phyloP scores from a whole-genome alignment of 2,888 invertebrate genomes.

The Cyclophora punctaria region DNA sequence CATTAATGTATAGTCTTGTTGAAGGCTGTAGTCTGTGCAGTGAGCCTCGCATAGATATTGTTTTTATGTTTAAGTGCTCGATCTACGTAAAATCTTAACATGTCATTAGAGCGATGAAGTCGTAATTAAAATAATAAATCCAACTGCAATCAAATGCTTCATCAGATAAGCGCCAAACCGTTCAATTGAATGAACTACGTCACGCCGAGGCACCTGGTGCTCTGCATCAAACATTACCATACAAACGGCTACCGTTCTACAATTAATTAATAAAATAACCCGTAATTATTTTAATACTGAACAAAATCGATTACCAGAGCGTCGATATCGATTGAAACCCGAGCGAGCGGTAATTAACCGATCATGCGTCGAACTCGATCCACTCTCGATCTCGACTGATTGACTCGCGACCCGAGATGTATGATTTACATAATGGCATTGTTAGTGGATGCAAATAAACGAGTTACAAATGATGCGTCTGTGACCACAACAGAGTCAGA shows the following conservation, averaged over 20 bases:
- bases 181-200: no score
- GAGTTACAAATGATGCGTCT: constrained; percentile 22
- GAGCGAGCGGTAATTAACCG: constrained; percentile 37
- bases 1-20: no score
- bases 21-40: no score
- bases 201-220: no score
- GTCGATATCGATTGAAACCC: background rate
- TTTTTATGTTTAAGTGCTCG: no score
- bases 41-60: no score
- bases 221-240: constrained; percentile 19
- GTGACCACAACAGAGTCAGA: background rate
- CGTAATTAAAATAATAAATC: no score
- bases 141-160: no score
- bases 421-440: constrained; percentile 61
- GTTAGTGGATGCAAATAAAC: constrained; percentile 59
- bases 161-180: no score
- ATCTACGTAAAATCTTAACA: no score
- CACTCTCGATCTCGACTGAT: constrained; percentile 53
- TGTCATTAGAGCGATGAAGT: no score
- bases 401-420: constrained; percentile 21
- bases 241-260: constrained; percentile 28
- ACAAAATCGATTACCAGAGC: constrained; percentile 30
- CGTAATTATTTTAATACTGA: constrained; percentile 35
- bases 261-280: constrained; percentile 30
- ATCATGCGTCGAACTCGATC: constrained; percentile 45